These are phyloP conservation scores for Ophion slaviceki DNA, from an alignment of 2,888 invertebrate species.

Conservation along the genomic window DNA sequence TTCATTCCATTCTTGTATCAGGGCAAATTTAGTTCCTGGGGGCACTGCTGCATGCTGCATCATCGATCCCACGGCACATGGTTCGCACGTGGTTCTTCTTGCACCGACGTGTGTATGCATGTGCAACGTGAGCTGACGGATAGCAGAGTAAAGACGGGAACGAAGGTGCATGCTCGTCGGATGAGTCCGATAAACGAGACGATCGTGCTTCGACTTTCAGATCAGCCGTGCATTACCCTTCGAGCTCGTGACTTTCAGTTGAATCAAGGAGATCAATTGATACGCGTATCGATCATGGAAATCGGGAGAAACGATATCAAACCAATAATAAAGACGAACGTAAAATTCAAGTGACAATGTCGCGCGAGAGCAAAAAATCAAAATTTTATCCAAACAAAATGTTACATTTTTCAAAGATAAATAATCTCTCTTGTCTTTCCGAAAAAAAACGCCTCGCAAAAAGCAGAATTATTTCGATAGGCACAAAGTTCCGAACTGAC, in stretches of 20 bases:
- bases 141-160: conserved; percentile 29
- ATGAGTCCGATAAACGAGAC: conserved; percentile 64
- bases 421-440: too few species aligned
- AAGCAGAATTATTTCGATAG: too few species aligned
- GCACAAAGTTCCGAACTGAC: neutral
- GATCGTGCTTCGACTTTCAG: conserved; percentile 47
- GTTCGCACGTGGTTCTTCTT: conserved; percentile 71
- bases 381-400: too few species aligned
- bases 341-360: too few species aligned
- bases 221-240: conserved; percentile 20
- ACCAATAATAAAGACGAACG: neutral
- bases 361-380: too few species aligned
- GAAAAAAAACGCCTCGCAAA: too few species aligned
- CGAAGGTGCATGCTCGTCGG: conserved; percentile 27
- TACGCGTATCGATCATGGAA: neutral
- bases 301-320: neutral
- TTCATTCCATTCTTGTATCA: too few species aligned
- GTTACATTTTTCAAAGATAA: too few species aligned
- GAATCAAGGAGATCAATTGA: conserved; percentile 12
- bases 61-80: conserved; percentile 70
- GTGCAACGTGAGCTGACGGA: conserved; percentile 60
- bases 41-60: conserved; percentile 45
- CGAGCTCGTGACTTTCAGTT: conserved; percentile 19
- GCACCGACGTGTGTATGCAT: conserved; percentile 39
- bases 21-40: too few species aligned